phyloP scores from a whole-genome alignment of 37 sponge, comb jelly and placozoan species.

The Haliclona indistincta region DNA sequence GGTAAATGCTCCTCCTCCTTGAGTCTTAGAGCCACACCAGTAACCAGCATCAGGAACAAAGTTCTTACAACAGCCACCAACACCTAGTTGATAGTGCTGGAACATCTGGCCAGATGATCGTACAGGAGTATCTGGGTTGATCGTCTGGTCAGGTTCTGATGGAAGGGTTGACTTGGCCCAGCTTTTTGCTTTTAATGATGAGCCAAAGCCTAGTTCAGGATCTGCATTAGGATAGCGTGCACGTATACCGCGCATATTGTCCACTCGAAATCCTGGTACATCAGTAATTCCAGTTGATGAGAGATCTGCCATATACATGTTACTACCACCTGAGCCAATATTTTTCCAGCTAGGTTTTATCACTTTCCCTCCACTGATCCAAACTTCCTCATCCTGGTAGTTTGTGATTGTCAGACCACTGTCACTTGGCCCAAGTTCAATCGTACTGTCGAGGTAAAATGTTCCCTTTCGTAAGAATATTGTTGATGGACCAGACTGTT shows the following conservation, averaged over 20 bases:
- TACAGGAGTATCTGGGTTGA: conserved; percentile 15
- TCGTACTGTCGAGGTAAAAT: conserved; percentile 50
- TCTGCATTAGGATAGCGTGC: conserved; percentile 49
- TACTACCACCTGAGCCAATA: too few relatives aligned
- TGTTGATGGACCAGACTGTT: background rate
- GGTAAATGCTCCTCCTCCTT: conserved; percentile 26
- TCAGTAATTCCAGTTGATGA: conserved; percentile 6
- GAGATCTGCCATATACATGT: conserved; percentile 29
- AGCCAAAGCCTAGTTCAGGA: conserved; percentile 41
- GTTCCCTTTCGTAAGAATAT: conserved; percentile 59
- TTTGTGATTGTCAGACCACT: conserved; percentile 39
- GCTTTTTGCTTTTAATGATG: conserved; percentile 21
- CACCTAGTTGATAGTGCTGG: conserved; percentile 36
- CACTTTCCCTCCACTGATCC: conserved; percentile 63
- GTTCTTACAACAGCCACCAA: conserved; percentile 27
- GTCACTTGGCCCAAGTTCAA: conserved; percentile 32
- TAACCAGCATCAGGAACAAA: conserved; percentile 43
- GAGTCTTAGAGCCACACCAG: conserved; percentile 31
- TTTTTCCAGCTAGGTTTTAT: conserved; percentile 40
- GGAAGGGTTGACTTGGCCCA: conserved; percentile 29
- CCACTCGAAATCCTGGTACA: conserved; percentile 47
- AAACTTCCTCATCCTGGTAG: conserved; percentile 47
- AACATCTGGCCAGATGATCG: background rate
- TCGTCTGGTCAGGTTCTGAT: conserved; percentile 21
- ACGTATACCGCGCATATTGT: conserved; percentile 30